Evolutionary conservation across 2,797 vertebrate genomes (phyloP).

Genomic region (Paguma larvata): DNA sequence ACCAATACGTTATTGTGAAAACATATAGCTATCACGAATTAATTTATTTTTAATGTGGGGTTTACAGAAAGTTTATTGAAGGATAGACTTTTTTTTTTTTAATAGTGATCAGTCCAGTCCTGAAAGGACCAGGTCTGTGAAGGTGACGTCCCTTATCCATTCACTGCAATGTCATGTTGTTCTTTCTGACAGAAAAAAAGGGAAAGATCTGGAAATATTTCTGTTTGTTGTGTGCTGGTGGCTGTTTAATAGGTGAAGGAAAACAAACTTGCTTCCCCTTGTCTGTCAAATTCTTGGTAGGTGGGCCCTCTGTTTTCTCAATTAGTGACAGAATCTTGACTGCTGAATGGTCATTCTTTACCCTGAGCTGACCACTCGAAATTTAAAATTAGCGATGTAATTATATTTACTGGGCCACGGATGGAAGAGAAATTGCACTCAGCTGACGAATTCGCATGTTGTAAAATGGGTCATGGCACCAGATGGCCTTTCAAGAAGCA

Average conservation of each 20-base stretch:
- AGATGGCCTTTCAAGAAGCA: slow-evolving; percentile 87
- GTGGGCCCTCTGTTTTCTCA: slow-evolving; percentile 30
- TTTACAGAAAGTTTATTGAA: slow-evolving; percentile 39
- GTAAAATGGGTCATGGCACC: slow-evolving; percentile 85
- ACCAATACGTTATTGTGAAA: neutral
- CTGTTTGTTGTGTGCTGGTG: neutral
- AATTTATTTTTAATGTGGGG: slow-evolving; percentile 33
- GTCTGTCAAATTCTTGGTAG: slow-evolving; percentile 66
- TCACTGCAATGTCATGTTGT: neutral
- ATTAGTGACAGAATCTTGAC: slow-evolving; percentile 69
- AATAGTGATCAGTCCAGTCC: neutral
- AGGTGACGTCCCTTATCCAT: neutral
- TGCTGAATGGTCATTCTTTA: slow-evolving; percentile 76
- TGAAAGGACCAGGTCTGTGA: neutral
- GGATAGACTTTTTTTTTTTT: neutral
- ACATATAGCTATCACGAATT: neutral
- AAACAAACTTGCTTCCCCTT: slow-evolving; percentile 54
- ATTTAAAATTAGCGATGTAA: slow-evolving; percentile 87
- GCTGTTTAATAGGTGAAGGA: neutral
- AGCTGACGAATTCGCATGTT: slow-evolving; percentile 83
- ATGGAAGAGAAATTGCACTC: slow-evolving; percentile 80
- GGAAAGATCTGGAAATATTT: neutral
- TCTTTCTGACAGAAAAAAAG: neutral
- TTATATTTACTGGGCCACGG: slow-evolving; percentile 86
- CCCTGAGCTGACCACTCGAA: slow-evolving; percentile 81